Percentiles rank a stretch among this genome's conserved stretches.
These are phyloP conservation scores for Macaca nemestrina DNA, from an alignment of 2,113 vertebrate species.

Conservation along the genomic window DNA sequence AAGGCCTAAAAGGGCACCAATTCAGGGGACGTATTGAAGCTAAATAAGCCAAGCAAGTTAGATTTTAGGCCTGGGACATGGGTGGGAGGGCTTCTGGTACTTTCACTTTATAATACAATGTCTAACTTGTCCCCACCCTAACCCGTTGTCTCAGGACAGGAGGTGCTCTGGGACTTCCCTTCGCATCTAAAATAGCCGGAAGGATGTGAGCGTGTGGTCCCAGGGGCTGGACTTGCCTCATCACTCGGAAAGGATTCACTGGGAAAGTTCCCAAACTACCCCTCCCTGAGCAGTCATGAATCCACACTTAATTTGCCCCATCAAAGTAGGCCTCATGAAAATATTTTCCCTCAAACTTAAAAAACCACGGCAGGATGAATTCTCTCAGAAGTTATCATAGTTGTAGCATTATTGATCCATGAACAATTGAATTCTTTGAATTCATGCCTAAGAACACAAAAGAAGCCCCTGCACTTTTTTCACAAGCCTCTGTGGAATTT, in stretches of 20 bases:
- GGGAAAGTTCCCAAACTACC: conserved; percentile 49
- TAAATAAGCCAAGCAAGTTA: neutral
- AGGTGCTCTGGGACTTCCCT: conserved; percentile 47
- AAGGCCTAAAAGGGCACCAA: neutral
- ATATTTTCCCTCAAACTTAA: conserved; percentile 68
- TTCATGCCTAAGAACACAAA: conserved; percentile 57
- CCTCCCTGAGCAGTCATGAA: conserved; percentile 35
- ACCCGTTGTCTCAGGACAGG: neutral
- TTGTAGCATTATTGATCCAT: conserved; percentile 40
- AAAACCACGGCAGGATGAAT: conserved; percentile 30
- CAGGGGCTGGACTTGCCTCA: conserved; percentile 48
- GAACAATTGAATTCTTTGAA: conserved; percentile 63
- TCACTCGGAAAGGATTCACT: conserved; percentile 7
- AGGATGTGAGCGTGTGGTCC: conserved; percentile 49
- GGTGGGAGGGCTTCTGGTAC: neutral
- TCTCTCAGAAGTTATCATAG: conserved; percentile 59
- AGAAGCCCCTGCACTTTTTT: conserved; percentile 23
- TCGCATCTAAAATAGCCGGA: conserved; percentile 50
- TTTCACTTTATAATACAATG: neutral
- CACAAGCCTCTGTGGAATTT: conserved; percentile 35
- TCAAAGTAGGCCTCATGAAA: conserved; percentile 57
- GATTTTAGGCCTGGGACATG: neutral
- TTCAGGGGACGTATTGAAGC: neutral
- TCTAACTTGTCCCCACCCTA: conserved; percentile 12
- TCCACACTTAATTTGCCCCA: neutral